Percentiles rank a stretch among this genome's conserved stretches.
phyloP scores from a whole-genome alignment of 2,113 vertebrate genomes.

The Cacatua alba region DNA sequence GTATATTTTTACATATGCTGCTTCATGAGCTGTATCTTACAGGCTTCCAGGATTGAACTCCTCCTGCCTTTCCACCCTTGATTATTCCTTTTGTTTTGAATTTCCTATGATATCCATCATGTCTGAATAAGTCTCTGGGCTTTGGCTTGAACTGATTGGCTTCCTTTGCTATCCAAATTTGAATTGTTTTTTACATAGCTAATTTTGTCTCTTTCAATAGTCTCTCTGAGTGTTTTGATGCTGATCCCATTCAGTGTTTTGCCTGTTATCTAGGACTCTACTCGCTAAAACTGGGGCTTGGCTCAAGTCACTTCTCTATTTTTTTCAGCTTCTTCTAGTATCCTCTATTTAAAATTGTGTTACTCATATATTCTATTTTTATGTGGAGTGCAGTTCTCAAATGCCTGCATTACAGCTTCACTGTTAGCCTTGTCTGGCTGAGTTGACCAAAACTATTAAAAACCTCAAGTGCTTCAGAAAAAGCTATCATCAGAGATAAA shows the following conservation, averaged over 20 bases:
- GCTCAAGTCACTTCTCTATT: background rate
- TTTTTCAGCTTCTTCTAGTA: background rate
- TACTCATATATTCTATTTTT: background rate
- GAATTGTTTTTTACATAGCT: background rate
- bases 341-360: background rate
- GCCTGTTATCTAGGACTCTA: background rate
- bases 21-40: background rate
- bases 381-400: background rate
- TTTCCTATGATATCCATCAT: background rate
- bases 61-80: background rate
- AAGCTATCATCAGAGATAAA: background rate
- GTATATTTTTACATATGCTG: background rate
- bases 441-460: background rate
- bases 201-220: background rate
- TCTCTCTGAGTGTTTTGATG: background rate
- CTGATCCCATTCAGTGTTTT: background rate
- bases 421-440: background rate
- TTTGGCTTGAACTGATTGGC: background rate
- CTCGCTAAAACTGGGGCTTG: background rate
- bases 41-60: background rate
- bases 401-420: background rate
- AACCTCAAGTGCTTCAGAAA: background rate
- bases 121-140: background rate
- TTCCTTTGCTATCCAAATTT: background rate
- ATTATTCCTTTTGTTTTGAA: background rate